These are phyloP conservation scores for Diorhabda sublineata DNA, from an alignment of 1,140 invertebrate genomes.

Conservation along the genomic window DNA sequence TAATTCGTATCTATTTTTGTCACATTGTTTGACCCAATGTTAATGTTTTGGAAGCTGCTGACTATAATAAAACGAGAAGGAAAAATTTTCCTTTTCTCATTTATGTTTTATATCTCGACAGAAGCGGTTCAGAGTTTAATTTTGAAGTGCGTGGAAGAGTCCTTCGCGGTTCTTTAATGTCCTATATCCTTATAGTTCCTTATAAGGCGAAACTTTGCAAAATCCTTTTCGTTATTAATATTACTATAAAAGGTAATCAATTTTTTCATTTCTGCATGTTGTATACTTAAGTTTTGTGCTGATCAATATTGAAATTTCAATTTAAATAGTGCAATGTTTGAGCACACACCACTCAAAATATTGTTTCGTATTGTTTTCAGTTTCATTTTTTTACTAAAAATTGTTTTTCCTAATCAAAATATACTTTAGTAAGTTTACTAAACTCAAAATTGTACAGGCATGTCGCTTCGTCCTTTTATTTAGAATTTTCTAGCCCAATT, in stretches of 20 bases:
- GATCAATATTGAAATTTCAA: too few species aligned
- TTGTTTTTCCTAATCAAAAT: too few species aligned
- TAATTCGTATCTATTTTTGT: not conserved
- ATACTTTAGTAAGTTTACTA: too few species aligned
- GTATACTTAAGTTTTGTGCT: too few species aligned
- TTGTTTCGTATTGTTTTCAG: too few species aligned
- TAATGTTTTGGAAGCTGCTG: slow-evolving; percentile 5
- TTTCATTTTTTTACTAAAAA: too few species aligned
- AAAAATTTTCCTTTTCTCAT: not conserved
- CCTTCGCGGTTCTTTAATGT: slow-evolving; percentile 7
- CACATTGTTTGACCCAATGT: not conserved
- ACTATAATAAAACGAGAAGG: slow-evolving; percentile 3
- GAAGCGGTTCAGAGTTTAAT: not conserved
- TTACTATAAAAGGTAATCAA: slow-evolving; percentile 7
- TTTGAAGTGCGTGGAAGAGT: not conserved
- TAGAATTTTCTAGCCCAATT: too few species aligned
- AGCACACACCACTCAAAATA: too few species aligned
- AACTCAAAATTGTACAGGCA: too few species aligned
- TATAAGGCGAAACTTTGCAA: slow-evolving; percentile 9
- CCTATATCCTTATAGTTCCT: not conserved
- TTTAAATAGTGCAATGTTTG: too few species aligned
- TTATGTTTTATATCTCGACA: not conserved
- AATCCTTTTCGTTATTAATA: slow-evolving; percentile 1
- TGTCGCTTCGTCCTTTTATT: too few species aligned
- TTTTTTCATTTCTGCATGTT: not conserved